Evolutionary conservation across 2,888 invertebrate genomes (phyloP).

Genomic region (Drosophila robusta): DNA sequence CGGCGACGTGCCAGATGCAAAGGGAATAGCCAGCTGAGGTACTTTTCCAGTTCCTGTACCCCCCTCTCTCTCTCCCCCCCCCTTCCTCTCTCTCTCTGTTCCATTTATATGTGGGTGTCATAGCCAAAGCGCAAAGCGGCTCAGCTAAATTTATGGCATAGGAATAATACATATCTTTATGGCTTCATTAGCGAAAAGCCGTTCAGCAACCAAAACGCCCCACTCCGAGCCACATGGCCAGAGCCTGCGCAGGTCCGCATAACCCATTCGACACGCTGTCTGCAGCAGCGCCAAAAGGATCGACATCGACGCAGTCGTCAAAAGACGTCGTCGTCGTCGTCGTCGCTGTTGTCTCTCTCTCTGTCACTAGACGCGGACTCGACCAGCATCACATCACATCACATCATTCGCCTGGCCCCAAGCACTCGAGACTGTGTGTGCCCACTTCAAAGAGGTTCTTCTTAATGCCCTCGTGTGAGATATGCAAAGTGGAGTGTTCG

Average conservation of each 20-base stretch:
- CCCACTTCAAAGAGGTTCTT: slow-evolving; percentile 62
- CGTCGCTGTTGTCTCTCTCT: slow-evolving; percentile 38
- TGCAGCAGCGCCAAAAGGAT: slow-evolving; percentile 71
- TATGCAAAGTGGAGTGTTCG: slow-evolving; percentile 34
- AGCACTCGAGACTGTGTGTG: slow-evolving; percentile 75
- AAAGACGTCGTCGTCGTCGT: slow-evolving; percentile 51
- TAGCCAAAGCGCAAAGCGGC: slow-evolving; percentile 47
- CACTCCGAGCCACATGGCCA: slow-evolving; percentile 25
- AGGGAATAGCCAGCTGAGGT: slow-evolving; percentile 22
- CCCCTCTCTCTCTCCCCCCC: background rate
- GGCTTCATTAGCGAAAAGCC: slow-evolving; percentile 83
- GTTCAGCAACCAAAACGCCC: slow-evolving; percentile 56
- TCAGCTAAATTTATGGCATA: slow-evolving; percentile 72
- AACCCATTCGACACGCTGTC: slow-evolving; percentile 78
- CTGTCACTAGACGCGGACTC: slow-evolving; percentile 44
- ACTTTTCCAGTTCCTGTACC: slow-evolving; percentile 22
- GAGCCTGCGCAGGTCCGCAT: slow-evolving; percentile 22
- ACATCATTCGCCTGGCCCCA: slow-evolving; percentile 57
- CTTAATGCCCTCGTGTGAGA: slow-evolving; percentile 58
- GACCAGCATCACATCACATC: slow-evolving; percentile 40
- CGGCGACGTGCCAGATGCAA: slow-evolving; percentile 41
- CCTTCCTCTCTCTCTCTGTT: slow-evolving; percentile 5
- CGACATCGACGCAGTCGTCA: slow-evolving; percentile 68
- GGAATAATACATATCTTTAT: slow-evolving; percentile 83
- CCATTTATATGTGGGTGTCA: slow-evolving; percentile 66